Conservation (phyloP, 2,113 vertebrate genomes). For the Phasianus colchicus region DNA sequence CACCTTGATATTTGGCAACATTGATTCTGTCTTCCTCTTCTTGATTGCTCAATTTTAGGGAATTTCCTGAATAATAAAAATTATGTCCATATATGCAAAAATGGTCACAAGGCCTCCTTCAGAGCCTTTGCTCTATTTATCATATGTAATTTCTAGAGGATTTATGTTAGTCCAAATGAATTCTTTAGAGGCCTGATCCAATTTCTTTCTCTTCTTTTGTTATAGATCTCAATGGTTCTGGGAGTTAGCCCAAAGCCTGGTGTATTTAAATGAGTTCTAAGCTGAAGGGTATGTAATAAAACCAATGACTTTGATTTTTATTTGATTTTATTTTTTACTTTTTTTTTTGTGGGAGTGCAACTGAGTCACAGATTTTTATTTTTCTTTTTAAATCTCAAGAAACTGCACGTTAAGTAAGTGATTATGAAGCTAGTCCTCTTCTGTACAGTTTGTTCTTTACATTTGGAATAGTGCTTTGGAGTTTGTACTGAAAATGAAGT, state of each 20-base stretch:
- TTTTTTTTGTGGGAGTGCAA: slow-evolving; percentile 8
- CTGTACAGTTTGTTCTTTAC: not conserved
- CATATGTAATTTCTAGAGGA: slow-evolving; percentile 33
- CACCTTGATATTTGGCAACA: slow-evolving; percentile 59
- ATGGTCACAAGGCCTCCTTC: not conserved
- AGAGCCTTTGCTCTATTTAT: slow-evolving; percentile 20
- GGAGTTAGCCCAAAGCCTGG: slow-evolving; percentile 37
- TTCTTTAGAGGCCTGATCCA: not conserved
- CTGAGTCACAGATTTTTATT: slow-evolving; percentile 2
- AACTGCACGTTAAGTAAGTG: not conserved
- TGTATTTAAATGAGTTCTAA: slow-evolving; percentile 44
- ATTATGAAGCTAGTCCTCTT: not conserved
- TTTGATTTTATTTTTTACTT: not conserved
- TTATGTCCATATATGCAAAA: slow-evolving; percentile 1
- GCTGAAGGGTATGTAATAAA: slow-evolving; percentile 36
- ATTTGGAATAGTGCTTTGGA: not conserved
- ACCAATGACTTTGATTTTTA: slow-evolving; percentile 21
- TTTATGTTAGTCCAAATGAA: slow-evolving; percentile 32
- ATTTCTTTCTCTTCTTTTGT: slow-evolving; percentile 38
- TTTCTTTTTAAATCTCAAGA: slow-evolving; percentile 5
- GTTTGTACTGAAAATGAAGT: not conserved
- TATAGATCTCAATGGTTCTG: not conserved
- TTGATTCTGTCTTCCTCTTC: slow-evolving; percentile 34
- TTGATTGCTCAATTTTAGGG: slow-evolving; percentile 31
- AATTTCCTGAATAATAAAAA: slow-evolving; percentile 62